phyloP scores from a whole-genome alignment of 2,113 vertebrate species.

The Paracanthobrama guichenoti region DNA sequence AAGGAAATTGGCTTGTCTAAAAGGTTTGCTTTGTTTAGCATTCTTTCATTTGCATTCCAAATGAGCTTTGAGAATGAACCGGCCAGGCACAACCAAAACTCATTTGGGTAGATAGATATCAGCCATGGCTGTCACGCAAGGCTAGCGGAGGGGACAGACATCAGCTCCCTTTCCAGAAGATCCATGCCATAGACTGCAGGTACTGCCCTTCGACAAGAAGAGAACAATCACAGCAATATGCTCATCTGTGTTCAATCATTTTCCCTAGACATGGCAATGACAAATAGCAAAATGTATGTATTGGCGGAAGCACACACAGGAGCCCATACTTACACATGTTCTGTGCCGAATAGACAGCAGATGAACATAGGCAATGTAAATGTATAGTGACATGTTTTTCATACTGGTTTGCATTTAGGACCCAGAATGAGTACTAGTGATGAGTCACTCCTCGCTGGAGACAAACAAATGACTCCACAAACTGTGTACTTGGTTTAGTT shows the following conservation, averaged over 20 bases:
- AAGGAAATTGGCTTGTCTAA: conserved; percentile 64
- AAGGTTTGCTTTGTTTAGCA: conserved; percentile 75
- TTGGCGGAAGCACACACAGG: not conserved
- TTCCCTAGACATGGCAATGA: not conserved
- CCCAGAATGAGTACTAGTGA: not conserved
- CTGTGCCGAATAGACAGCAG: conserved; percentile 37
- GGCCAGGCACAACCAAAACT: conserved; percentile 68
- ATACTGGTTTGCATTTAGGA: conserved; percentile 41
- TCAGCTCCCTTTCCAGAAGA: conserved; percentile 39
- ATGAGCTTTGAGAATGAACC: conserved; percentile 70
- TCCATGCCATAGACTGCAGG: not conserved
- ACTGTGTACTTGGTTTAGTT: not conserved
- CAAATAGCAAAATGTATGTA: not conserved
- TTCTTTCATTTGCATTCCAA: conserved; percentile 78
- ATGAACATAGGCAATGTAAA: conserved; percentile 46
- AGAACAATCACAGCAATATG: not conserved
- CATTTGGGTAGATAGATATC: conserved; percentile 83
- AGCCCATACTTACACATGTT: not conserved
- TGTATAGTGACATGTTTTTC: conserved; percentile 37
- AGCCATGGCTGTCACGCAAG: conserved; percentile 71
- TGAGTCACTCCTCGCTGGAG: not conserved
- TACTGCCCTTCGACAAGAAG: conserved; percentile 18
- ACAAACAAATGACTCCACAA: conserved; percentile 26
- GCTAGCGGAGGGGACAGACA: conserved; percentile 62
- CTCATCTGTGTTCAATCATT: not conserved